phyloP scores from a whole-genome alignment of 92 coral and sea anemone genomes.

The Paragorgia papillata region DNA sequence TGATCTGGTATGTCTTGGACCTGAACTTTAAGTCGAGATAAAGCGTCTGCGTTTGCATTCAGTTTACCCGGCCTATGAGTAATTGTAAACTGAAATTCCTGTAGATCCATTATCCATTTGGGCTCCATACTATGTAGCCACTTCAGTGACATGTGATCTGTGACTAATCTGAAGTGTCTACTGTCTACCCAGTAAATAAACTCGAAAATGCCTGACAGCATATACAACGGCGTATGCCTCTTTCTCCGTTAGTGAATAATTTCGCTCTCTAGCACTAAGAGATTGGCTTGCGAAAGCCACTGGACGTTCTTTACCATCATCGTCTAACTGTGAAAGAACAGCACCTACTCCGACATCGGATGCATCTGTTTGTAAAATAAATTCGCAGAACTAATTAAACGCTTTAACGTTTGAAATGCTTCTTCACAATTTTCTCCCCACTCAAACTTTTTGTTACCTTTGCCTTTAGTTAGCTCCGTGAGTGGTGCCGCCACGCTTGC shows the following conservation, averaged over 20 bases:
- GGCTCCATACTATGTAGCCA: conserved; percentile 45
- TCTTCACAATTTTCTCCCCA: conserved; percentile 31
- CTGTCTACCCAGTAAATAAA: conserved; percentile 33
- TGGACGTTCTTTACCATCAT: no score
- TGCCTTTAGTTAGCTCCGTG: conserved; percentile 21
- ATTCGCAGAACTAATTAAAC: background rate
- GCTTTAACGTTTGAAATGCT: conserved; percentile 22
- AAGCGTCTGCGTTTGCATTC: conserved; percentile 38
- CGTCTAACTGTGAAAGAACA: no score
- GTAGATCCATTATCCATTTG: conserved; percentile 50
- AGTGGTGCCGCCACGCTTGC: conserved; percentile 47
- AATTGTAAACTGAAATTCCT: conserved; percentile 40
- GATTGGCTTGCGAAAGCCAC: conserved; percentile 40
- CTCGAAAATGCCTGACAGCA: conserved; percentile 50
- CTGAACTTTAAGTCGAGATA: conserved; percentile 13
- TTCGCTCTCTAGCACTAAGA: conserved; percentile 26
- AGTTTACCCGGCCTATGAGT: conserved; percentile 20
- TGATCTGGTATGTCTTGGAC: background rate
- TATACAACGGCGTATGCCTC: conserved; percentile 49
- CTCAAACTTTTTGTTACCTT: background rate
- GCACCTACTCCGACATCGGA: no score
- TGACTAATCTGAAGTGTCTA: background rate
- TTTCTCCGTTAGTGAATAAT: conserved; percentile 33
- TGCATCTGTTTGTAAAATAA: no score
- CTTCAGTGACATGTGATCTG: conserved; percentile 25